Percentiles rank a stretch among this genome's conserved stretches.
Conservation (phyloP, 37 sponge, comb jelly and placozoan genomes). For the Beroe forskalii region DNA sequence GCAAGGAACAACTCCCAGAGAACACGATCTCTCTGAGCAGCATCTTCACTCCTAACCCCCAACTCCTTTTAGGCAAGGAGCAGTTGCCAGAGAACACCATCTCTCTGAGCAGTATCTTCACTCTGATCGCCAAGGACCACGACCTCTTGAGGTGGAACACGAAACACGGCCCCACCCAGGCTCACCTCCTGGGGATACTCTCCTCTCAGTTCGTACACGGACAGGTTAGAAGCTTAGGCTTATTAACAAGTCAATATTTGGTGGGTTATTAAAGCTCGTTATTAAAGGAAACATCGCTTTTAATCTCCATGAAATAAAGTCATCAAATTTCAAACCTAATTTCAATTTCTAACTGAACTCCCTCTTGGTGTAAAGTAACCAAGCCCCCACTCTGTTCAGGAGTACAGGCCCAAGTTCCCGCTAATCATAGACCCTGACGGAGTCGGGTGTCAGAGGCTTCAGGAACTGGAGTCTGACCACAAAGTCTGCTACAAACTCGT, state of each 20-base stretch:
- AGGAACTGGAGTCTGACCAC: neutral
- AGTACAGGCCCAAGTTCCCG: conserved; percentile 36
- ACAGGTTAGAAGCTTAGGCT: neutral
- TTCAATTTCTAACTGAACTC: too few species aligned
- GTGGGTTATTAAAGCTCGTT: too few species aligned
- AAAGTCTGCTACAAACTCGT: conserved; percentile 32
- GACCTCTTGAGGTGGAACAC: conserved; percentile 48
- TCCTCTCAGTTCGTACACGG: conserved; percentile 11
- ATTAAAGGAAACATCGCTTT: neutral
- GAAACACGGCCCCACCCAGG: conserved; percentile 49
- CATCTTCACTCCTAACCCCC: too few species aligned
- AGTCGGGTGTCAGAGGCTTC: conserved; percentile 1
- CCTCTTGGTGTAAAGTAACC: too few species aligned
- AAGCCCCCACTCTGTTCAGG: neutral
- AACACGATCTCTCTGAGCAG: too few species aligned
- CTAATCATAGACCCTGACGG: conserved; percentile 63
- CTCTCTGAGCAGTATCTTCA: conserved; percentile 46
- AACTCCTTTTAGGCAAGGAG: neutral
- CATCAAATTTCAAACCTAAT: too few species aligned
- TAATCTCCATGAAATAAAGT: neutral
- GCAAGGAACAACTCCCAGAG: too few species aligned
- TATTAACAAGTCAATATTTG: too few species aligned
- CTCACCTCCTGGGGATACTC: conserved; percentile 18
- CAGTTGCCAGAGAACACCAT: neutral
- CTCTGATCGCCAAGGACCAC: neutral